phyloP scores from a whole-genome alignment of 2,797 vertebrate species.

The Odontamblyopus rebecca region DNA sequence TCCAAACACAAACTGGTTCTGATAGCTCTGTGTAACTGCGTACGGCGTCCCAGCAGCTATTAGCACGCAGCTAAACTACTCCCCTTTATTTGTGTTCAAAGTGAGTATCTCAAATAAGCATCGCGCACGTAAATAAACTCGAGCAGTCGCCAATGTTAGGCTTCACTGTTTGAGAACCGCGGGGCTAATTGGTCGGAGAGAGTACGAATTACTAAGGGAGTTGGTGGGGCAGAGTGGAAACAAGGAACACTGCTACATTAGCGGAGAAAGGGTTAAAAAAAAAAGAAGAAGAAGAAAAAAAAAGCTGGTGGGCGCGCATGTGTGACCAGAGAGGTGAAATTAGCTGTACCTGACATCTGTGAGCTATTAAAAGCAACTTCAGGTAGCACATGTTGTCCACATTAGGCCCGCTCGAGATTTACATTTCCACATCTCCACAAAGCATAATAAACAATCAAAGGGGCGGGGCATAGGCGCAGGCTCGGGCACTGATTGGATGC shows the following conservation, averaged over 20 bases:
- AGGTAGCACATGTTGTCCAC: constrained; percentile 92
- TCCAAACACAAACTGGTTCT: constrained; percentile 54
- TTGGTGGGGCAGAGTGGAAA: constrained; percentile 67
- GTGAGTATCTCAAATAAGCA: constrained; percentile 78
- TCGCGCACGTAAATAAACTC: constrained; percentile 78
- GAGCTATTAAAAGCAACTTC: constrained; percentile 85
- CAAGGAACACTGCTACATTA: constrained; percentile 57
- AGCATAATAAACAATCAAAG: constrained; percentile 88
- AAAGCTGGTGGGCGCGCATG: constrained; percentile 19
- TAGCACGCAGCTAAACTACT: constrained; percentile 59
- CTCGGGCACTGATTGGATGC: not conserved
- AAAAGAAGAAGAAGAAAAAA: not conserved
- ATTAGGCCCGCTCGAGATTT: constrained; percentile 84
- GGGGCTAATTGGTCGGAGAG: constrained; percentile 70
- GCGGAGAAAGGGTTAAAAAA: constrained; percentile 61
- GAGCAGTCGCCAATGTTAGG: constrained; percentile 64
- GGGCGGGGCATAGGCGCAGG: constrained; percentile 1
- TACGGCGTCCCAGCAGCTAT: constrained; percentile 43
- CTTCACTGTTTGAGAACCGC: constrained; percentile 76
- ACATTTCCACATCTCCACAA: constrained; percentile 89
- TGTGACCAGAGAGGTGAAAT: constrained; percentile 46
- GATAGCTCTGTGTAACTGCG: constrained; percentile 39
- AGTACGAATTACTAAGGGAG: constrained; percentile 61
- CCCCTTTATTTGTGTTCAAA: constrained; percentile 74
- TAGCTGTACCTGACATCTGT: constrained; percentile 81